Evolutionary conservation across 2,113 vertebrate genomes (phyloP).

Genomic region (Todiramphus saurophagus): DNA sequence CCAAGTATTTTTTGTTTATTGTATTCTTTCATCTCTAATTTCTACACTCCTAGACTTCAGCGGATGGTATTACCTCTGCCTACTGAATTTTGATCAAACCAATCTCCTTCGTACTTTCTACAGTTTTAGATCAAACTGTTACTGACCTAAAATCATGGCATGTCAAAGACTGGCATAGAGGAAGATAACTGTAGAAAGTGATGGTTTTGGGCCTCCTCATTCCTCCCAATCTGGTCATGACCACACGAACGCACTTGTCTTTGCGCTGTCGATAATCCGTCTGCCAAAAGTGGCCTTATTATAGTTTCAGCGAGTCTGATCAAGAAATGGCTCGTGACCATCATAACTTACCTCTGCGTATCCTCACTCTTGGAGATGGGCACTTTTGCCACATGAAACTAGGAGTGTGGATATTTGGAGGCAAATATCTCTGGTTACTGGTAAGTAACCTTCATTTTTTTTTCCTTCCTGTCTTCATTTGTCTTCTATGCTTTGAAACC

Average conservation of each 20-base stretch:
- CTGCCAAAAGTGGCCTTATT: slow-evolving; percentile 20
- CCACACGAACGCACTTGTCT: slow-evolving; percentile 7
- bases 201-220: background rate
- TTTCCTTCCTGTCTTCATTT: slow-evolving; percentile 65
- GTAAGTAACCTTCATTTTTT: slow-evolving; percentile 55
- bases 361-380: slow-evolving; percentile 55
- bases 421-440: slow-evolving; percentile 57
- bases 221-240: slow-evolving; percentile 18
- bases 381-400: slow-evolving; percentile 42
- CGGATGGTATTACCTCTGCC: slow-evolving; percentile 49
- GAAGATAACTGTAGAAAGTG: slow-evolving; percentile 38
- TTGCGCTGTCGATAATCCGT: slow-evolving; percentile 13
- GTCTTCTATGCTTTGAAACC: slow-evolving; percentile 66
- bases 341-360: slow-evolving; percentile 36
- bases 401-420: slow-evolving; percentile 60
- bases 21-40: slow-evolving; percentile 63
- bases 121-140: background rate
- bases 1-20: slow-evolving; percentile 55
- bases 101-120: slow-evolving; percentile 20
- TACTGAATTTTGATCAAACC: slow-evolving; percentile 2
- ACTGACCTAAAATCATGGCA: slow-evolving; percentile 3
- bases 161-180: slow-evolving; percentile 2
- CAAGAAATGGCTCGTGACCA: slow-evolving; percentile 47
- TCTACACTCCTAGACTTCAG: slow-evolving; percentile 67
- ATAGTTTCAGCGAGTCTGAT: slow-evolving; percentile 32